Conservation (phyloP, 2,113 vertebrate species). For the Pelecanoides urinatrix region DNA sequence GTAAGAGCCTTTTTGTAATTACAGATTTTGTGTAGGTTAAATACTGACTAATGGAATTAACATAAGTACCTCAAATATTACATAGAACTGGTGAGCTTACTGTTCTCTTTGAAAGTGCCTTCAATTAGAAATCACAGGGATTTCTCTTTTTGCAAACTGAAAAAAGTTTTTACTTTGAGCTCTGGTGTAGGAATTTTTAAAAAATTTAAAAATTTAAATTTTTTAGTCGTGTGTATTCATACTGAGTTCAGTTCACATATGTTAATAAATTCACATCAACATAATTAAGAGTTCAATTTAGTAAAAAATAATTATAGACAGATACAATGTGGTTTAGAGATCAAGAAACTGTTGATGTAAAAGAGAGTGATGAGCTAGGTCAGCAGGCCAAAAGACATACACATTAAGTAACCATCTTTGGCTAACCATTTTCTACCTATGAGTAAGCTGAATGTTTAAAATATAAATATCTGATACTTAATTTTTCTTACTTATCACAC, state of each 20-base stretch:
- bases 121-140: neutral
- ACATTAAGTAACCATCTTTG: neutral
- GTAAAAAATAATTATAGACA: neutral
- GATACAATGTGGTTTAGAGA: neutral
- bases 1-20: conserved; percentile 69
- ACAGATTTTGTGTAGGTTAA: neutral
- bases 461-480: neutral
- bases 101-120: neutral
- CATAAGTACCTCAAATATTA: neutral
- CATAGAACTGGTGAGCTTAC: neutral
- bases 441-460: neutral
- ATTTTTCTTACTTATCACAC: neutral
- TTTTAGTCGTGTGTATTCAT: neutral
- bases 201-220: neutral
- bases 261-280: neutral
- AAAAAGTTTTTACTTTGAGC: neutral
- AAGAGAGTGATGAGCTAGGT: neutral
- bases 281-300: neutral
- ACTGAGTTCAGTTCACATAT: neutral
- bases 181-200: neutral
- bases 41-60: neutral
- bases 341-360: neutral
- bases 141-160: neutral
- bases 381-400: neutral
- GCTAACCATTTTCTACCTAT: neutral